Conservation (phyloP, 2,797 vertebrate species). For the Lepus oiostolus region DNA sequence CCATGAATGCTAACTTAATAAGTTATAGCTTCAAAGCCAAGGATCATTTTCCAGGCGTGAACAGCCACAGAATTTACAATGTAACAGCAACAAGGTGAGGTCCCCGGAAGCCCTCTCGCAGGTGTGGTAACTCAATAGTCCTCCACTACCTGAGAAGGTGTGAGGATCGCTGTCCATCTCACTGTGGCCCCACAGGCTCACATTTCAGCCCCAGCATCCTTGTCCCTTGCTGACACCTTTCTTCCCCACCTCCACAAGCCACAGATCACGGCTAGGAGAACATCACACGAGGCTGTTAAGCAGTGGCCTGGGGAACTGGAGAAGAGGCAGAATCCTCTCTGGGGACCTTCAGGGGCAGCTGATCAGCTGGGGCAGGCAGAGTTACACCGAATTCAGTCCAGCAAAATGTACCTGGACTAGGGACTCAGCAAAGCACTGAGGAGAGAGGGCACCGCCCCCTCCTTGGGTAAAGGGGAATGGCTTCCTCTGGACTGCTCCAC, state of each 20-base stretch:
- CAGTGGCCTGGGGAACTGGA: slow-evolving; percentile 60
- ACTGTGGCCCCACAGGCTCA: slow-evolving; percentile 76
- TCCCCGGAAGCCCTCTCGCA: background rate
- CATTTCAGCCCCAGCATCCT: slow-evolving; percentile 70
- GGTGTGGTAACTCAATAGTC: slow-evolving; percentile 75
- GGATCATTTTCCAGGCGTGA: slow-evolving; percentile 56
- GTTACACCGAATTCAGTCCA: slow-evolving; percentile 39
- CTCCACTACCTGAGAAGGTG: slow-evolving; percentile 79
- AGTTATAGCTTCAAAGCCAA: slow-evolving; percentile 19
- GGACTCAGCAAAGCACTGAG: background rate
- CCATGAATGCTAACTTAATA: background rate
- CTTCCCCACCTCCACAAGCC: slow-evolving; percentile 39
- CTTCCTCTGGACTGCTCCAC: background rate
- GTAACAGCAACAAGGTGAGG: slow-evolving; percentile 27
- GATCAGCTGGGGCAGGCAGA: slow-evolving; percentile 36
- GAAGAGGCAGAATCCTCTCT: slow-evolving; percentile 30
- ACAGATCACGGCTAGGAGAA: slow-evolving; percentile 61
- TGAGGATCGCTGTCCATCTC: slow-evolving; percentile 80
- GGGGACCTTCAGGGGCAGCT: slow-evolving; percentile 55
- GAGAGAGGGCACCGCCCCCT: background rate
- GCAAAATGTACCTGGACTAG: background rate
- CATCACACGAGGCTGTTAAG: slow-evolving; percentile 72
- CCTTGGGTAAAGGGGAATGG: background rate
- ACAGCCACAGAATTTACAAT: background rate
- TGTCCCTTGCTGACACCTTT: slow-evolving; percentile 71